phyloP scores from a whole-genome alignment of 1,140 invertebrate species.

The Odontomachus brunneus region DNA sequence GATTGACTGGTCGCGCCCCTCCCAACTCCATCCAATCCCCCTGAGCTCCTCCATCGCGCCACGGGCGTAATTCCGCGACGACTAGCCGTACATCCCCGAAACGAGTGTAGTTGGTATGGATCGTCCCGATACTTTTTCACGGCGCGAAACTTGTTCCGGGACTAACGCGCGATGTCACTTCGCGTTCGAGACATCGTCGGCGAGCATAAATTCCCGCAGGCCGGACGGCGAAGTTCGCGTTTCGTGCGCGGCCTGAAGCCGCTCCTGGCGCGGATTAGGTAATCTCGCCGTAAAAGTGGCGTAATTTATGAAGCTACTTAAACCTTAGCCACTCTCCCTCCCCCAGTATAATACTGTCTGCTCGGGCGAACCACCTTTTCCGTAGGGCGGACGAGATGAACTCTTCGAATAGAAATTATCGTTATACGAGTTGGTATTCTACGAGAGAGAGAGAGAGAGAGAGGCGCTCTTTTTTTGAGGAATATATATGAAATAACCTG shows the following conservation, averaged over 20 bases:
- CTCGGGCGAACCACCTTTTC: conserved; percentile 13
- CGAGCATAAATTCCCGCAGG: conserved; percentile 16
- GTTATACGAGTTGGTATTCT: conserved; percentile 37
- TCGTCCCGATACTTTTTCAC: conserved; percentile 36
- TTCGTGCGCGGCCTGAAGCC: conserved; percentile 37
- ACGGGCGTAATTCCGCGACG: conserved; percentile 19
- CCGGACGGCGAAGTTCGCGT: conserved; percentile 31
- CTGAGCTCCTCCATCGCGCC: no score
- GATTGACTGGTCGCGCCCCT: neutral
- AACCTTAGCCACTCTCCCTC: conserved; percentile 63
- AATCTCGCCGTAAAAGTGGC: conserved; percentile 67
- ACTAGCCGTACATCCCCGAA: neutral
- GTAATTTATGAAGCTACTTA: conserved; percentile 73
- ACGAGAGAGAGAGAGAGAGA: no score
- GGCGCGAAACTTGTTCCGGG: conserved; percentile 37
- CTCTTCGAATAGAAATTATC: conserved; percentile 65
- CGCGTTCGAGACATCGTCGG: conserved; percentile 37
- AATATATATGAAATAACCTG: conserved; percentile 44
- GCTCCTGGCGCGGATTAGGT: conserved; percentile 59
- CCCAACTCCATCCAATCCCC: no score
- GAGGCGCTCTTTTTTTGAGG: conserved; percentile 9
- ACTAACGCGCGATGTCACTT: conserved; percentile 48
- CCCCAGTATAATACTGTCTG: conserved; percentile 52
- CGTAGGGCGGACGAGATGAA: conserved; percentile 48
- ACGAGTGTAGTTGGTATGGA: conserved; percentile 35